Evolutionary conservation across 1,140 invertebrate species (phyloP).

Genomic region (Lycorma delicatula): DNA sequence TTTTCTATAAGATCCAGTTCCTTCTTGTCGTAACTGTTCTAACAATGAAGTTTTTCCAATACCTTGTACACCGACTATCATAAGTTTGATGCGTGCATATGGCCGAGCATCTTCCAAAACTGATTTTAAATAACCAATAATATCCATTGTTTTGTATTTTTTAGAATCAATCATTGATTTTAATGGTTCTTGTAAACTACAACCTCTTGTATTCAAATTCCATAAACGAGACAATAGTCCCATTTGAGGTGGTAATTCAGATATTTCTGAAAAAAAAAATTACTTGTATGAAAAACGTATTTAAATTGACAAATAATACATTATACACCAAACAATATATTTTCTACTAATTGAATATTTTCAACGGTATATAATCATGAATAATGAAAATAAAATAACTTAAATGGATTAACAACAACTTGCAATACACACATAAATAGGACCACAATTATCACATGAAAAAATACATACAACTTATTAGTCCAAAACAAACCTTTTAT

Average conservation of each 20-base stretch:
- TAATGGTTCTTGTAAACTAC: constrained; percentile 79
- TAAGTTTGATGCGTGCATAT: constrained; percentile 93
- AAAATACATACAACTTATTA: no score
- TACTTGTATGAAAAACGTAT: not conserved
- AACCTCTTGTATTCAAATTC: constrained; percentile 90
- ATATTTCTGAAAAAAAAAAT: constrained; percentile 51
- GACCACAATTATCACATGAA: no score
- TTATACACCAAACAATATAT: no score
- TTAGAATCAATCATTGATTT: constrained; percentile 87
- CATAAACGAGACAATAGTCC: constrained; percentile 86
- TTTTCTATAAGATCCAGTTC: constrained; percentile 61
- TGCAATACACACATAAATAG: no score
- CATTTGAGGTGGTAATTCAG: constrained; percentile 86
- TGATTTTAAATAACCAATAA: constrained; percentile 90
- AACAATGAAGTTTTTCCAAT: constrained; percentile 92
- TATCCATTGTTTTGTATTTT: constrained; percentile 92
- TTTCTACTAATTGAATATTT: not conserved
- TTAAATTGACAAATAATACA: no score
- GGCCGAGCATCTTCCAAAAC: constrained; percentile 84
- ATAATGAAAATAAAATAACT: not conserved
- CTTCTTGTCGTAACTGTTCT: constrained; percentile 78
- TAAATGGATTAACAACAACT: no score
- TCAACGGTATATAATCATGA: not conserved
- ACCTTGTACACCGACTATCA: constrained; percentile 93
- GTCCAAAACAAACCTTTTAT: no score